phyloP scores from a whole-genome alignment of 2,888 invertebrate species.

The Carcina quercana region DNA sequence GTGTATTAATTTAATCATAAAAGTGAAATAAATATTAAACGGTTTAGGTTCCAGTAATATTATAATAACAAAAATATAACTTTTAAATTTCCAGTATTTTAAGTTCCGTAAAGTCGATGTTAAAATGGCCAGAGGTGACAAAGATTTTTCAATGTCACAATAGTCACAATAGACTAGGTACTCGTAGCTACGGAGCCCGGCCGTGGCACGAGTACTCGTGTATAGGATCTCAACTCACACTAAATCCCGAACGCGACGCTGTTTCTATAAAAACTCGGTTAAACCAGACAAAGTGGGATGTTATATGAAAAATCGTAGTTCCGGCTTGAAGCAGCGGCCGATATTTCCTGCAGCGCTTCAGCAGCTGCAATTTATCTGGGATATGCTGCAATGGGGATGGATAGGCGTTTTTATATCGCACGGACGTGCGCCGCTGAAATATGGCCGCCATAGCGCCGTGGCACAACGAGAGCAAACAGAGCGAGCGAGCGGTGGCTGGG shows the following conservation, averaged over 20 bases:
- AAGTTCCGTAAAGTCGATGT: too few species aligned
- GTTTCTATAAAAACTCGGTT: conserved; percentile 19
- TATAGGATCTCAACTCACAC: neutral
- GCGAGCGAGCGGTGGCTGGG: too few species aligned
- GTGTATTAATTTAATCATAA: too few species aligned
- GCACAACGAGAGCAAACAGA: neutral
- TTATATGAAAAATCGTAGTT: conserved; percentile 37
- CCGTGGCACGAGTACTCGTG: too few species aligned
- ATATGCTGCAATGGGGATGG: conserved; percentile 18
- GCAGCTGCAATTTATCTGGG: conserved; percentile 29
- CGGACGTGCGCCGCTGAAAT: neutral
- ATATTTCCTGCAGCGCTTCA: conserved; percentile 26
- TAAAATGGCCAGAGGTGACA: too few species aligned
- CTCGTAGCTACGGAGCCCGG: too few species aligned
- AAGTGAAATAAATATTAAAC: too few species aligned
- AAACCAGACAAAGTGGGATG: conserved; percentile 31
- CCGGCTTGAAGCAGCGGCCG: conserved; percentile 29
- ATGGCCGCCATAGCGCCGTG: neutral
- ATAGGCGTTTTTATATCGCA: conserved; percentile 28
- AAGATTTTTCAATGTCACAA: too few species aligned
- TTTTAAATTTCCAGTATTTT: too few species aligned
- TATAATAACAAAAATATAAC: too few species aligned
- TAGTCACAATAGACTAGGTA: too few species aligned
- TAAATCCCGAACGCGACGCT: neutral
- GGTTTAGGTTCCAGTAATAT: too few species aligned